Evolutionary conservation across 2,888 invertebrate genomes (phyloP).

Genomic region (Cerceris rybyensis): DNA sequence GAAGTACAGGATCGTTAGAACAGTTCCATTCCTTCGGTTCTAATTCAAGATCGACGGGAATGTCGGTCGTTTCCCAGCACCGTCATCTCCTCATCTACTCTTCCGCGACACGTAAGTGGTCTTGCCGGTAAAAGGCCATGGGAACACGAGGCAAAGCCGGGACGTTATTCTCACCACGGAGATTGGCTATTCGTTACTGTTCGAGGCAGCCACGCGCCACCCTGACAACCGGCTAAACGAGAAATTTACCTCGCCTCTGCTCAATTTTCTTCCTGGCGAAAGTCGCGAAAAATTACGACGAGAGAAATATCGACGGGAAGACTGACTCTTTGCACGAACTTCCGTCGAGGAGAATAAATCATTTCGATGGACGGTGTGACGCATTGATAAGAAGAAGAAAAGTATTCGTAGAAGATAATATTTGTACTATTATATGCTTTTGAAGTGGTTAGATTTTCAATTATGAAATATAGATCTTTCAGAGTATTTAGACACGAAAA

Average conservation of each 20-base stretch:
- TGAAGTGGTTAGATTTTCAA: not conserved
- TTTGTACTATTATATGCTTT: not conserved
- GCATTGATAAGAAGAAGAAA: not conserved
- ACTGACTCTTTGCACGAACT: no score
- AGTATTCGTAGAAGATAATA: not conserved
- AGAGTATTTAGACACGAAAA: not conserved
- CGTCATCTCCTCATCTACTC: slow-evolving; percentile 41
- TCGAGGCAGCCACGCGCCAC: slow-evolving; percentile 22
- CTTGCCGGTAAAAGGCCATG: slow-evolving; percentile 1
- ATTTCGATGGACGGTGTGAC: no score
- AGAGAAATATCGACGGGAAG: no score
- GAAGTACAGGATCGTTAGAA: slow-evolving; percentile 30
- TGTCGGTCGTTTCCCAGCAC: slow-evolving; percentile 7
- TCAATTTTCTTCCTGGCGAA: not conserved
- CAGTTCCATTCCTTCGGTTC: slow-evolving; percentile 26
- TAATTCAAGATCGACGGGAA: slow-evolving; percentile 24
- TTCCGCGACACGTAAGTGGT: slow-evolving; percentile 34
- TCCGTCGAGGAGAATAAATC: no score
- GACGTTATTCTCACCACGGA: slow-evolving; percentile 58
- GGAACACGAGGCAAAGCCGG: slow-evolving; percentile 17
- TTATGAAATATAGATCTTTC: not conserved
- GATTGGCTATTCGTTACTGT: slow-evolving; percentile 66
- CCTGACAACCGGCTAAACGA: slow-evolving; percentile 19
- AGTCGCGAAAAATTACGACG: not conserved
- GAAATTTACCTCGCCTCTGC: slow-evolving; percentile 17